A percentile compares a stretch with the other conserved stretches of the same genome.
phyloP scores from a whole-genome alignment of 1,140 invertebrate species.

The Sipha flava region DNA sequence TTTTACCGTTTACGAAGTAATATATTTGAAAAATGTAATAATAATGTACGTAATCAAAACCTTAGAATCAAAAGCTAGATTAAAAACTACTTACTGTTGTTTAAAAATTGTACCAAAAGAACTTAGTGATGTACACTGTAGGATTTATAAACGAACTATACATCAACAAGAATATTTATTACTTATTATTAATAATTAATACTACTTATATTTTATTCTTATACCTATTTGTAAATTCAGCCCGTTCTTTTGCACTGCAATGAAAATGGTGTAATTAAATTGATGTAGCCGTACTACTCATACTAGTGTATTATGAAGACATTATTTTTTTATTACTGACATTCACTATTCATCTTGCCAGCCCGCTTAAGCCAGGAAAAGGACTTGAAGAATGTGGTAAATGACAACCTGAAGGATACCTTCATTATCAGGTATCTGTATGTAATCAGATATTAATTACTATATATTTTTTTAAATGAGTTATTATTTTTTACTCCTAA shows the following conservation, averaged over 20 bases:
- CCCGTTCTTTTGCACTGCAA: neutral
- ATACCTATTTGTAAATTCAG: neutral
- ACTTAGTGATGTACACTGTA: no score
- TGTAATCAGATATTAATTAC: neutral
- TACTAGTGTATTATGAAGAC: neutral
- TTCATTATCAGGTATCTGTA: neutral
- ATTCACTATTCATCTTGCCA: neutral
- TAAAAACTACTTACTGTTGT: no score
- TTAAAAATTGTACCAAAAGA: no score
- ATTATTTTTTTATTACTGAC: neutral
- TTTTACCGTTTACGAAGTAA: no score
- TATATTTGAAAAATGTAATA: no score
- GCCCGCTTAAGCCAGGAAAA: neutral
- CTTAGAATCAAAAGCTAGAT: no score
- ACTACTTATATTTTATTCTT: neutral
- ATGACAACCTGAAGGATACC: neutral
- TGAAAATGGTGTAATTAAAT: neutral
- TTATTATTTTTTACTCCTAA: neutral
- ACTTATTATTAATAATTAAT: neutral
- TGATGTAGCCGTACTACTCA: neutral
- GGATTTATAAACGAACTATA: no score
- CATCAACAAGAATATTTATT: no score
- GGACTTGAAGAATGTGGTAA: neutral
- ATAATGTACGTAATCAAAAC: no score
- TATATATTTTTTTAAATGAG: conserved; percentile 11